Conservation (phyloP, 2,888 invertebrate species). For the Hydrotaea diabolus region DNA sequence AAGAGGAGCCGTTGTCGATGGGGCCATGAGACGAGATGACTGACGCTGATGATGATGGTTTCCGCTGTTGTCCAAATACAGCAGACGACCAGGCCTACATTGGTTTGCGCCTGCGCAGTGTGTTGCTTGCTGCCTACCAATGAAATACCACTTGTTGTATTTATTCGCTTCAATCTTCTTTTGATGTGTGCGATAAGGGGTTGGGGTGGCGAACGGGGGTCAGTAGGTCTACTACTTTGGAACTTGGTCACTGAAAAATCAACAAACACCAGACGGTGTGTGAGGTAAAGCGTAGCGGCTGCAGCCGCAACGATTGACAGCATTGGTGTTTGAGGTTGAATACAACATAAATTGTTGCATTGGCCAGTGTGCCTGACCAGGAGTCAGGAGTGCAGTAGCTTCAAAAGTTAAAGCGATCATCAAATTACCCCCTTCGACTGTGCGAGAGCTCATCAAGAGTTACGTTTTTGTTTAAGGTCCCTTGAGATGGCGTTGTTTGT, state of each 20-base stretch:
- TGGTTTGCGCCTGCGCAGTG: not conserved
- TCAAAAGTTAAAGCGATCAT: slow-evolving; percentile 63
- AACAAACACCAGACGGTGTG: not conserved
- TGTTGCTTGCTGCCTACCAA: not conserved
- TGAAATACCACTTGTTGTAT: slow-evolving; percentile 58
- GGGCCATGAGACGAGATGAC: not conserved
- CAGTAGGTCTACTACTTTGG: too few species aligned
- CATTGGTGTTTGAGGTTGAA: slow-evolving; percentile 67
- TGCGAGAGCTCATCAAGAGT: slow-evolving; percentile 54
- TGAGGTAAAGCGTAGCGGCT: slow-evolving; percentile 14
- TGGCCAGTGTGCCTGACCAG: not conserved
- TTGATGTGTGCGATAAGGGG: not conserved
- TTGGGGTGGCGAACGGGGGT: too few species aligned
- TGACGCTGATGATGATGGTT: slow-evolving; percentile 24
- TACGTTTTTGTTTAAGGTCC: slow-evolving; percentile 56
- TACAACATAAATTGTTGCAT: slow-evolving; percentile 71
- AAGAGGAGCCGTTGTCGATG: slow-evolving; percentile 5
- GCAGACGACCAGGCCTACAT: not conserved
- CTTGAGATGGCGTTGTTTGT: slow-evolving; percentile 50
- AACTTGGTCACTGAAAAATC: too few species aligned
- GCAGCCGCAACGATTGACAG: slow-evolving; percentile 46
- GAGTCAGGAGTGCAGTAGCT: slow-evolving; percentile 54
- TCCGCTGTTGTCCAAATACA: slow-evolving; percentile 24
- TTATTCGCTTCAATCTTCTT: slow-evolving; percentile 36
- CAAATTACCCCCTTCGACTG: slow-evolving; percentile 51